Evolutionary conservation across 2,797 vertebrate genomes (phyloP), one percentile per base, ranked within the genome.

Genomic region (Columba guinea): DNA sequence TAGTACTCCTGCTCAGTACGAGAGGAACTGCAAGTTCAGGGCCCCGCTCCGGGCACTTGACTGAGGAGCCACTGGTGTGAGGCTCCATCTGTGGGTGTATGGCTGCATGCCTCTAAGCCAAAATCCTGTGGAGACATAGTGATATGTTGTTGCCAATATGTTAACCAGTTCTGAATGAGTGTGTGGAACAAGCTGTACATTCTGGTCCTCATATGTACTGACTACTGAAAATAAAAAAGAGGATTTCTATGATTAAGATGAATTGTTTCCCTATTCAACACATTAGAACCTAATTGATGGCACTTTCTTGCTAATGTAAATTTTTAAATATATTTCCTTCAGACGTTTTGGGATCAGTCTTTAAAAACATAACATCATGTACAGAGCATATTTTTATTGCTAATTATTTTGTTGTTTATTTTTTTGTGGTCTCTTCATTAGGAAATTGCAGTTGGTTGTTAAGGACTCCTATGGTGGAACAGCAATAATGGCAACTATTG

Each of bases 401-500:
- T 82, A 95, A 93, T 88, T 92, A 78, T 94, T 94, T 97, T 89
- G 74, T 79, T 56, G 49, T 39, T 77, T 60, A 30, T 87, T 88
- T 92, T 87, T 87, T 83, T 82, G 41, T 1, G 0, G n/a, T 73
- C 10, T 73, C 52, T 92, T 93, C 58, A 81, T 85, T 94, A 88
- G 73, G 94, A 91, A 64, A 85, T 49, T 71, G 78, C 62, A 81
- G 20, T 59, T 63, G 22, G 49, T 96, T 90, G 64, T 89, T 81
- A 90, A 76, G 65, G 69, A 69, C 77, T 93, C 89, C 70, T 71
- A 79, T 81, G 89, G 89, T 49, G 75, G 76, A 86, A 83, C 60
- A 79, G 69, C 69, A 87, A 56, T 76, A 80, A 83, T 56, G 59
- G 81, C 64, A 96, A 94, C 27, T 91, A 95, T 95, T 95, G 95